Conservation (phyloP, 2,113 vertebrate genomes). For the Aldabrachelys gigantea region DNA sequence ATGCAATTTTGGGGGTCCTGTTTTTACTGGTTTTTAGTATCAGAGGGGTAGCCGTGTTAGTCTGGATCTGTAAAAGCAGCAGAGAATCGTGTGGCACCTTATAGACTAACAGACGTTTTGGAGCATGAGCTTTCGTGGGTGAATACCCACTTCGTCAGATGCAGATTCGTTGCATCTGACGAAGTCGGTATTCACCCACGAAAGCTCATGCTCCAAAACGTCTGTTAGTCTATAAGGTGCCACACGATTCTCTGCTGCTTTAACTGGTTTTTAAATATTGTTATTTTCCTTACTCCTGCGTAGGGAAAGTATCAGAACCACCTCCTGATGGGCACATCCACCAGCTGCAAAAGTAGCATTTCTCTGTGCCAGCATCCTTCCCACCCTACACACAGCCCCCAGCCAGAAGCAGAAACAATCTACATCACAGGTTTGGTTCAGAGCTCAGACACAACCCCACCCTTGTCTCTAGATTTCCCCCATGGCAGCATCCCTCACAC, state of each 20-base stretch:
- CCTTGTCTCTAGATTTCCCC: background rate
- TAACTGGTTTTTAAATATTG: background rate
- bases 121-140: too few species aligned
- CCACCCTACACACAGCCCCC: background rate
- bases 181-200: too few species aligned
- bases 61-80: too few species aligned
- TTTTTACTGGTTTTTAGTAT: background rate
- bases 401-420: background rate
- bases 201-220: too few species aligned
- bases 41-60: too few species aligned
- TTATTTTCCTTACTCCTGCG: background rate
- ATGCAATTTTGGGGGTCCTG: background rate
- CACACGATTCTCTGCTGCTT: background rate
- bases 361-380: background rate
- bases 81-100: too few species aligned
- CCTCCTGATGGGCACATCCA: background rate
- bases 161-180: too few species aligned
- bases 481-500: background rate
- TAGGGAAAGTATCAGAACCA: background rate
- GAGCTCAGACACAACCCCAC: background rate
- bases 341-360: background rate
- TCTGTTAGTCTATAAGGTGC: too few species aligned
- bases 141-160: too few species aligned
- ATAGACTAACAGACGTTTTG: too few species aligned
- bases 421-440: background rate